phyloP scores from a whole-genome alignment of 2,113 vertebrate species.

The Enhydra lutris region DNA sequence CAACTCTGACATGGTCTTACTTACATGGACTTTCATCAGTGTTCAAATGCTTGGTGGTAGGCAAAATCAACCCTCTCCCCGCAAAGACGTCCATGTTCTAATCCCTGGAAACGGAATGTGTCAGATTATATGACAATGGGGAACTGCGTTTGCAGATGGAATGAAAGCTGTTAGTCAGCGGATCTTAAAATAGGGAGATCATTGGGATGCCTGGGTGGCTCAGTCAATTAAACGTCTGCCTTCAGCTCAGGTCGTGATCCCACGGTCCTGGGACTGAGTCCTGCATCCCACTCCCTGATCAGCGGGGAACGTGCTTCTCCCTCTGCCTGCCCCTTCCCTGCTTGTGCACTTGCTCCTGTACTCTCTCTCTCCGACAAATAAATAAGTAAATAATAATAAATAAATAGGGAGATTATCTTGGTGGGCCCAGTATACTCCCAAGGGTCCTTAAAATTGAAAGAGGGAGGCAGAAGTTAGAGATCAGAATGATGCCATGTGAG shows the following conservation, averaged over 20 bases:
- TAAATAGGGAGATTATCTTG: not conserved
- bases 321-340: no score
- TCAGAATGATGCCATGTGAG: not conserved
- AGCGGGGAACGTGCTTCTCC: no score
- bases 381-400: no score
- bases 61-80: not conserved
- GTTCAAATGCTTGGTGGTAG: not conserved
- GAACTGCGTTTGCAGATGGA: not conserved
- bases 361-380: no score
- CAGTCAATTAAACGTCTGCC: no score
- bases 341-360: no score
- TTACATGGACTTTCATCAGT: not conserved
- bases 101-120: not conserved
- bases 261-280: no score
- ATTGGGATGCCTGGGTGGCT: not conserved
- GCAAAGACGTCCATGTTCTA: not conserved
- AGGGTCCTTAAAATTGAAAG: not conserved
- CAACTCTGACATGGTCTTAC: not conserved
- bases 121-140: not conserved
- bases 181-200: constrained; percentile 16
- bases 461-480: not conserved
- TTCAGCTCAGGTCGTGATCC: no score
- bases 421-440: not conserved
- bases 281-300: no score
- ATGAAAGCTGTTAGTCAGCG: not conserved